Conservation (phyloP, 2,888 invertebrate genomes). For the Limnephilus marmoratus region DNA sequence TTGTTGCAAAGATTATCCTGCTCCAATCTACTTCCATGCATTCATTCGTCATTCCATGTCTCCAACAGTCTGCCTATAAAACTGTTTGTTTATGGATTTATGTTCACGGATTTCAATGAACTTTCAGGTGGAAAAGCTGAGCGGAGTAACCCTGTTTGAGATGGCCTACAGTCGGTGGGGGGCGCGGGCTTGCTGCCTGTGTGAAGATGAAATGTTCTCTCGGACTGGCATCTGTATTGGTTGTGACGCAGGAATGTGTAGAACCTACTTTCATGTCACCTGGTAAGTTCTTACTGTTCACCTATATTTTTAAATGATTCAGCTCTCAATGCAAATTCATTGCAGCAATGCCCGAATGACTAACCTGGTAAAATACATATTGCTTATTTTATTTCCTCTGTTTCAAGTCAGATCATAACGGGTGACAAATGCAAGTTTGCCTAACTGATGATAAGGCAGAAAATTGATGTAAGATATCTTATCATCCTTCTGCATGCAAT, state of each 20-base stretch:
- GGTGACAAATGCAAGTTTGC: not conserved
- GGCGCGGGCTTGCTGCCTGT: slow-evolving; percentile 92
- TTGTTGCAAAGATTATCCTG: too few species aligned
- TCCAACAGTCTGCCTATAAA: too few species aligned
- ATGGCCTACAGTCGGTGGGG: slow-evolving; percentile 99
- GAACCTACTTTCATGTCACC: slow-evolving; percentile 97
- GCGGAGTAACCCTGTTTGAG: slow-evolving; percentile 95
- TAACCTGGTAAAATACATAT: too few species aligned
- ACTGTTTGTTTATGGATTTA: not conserved
- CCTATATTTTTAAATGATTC: not conserved
- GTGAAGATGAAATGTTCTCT: slow-evolving; percentile 90
- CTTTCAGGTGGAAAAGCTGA: slow-evolving; percentile 85
- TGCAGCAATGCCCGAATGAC: too few species aligned
- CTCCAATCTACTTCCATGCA: too few species aligned
- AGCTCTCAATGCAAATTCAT: too few species aligned
- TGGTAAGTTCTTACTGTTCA: slow-evolving; percentile 79
- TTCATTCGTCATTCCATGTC: too few species aligned
- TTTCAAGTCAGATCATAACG: not conserved
- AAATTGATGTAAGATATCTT: not conserved
- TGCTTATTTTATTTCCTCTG: too few species aligned
- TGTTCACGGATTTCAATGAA: not conserved
- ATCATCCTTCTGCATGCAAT: not conserved
- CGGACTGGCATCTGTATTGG: slow-evolving; percentile 97
- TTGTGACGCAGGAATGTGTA: slow-evolving; percentile 99
- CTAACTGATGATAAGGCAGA: not conserved